phyloP scores from a whole-genome alignment of 1,140 invertebrate species.

The Lasioglossum baleicum region DNA sequence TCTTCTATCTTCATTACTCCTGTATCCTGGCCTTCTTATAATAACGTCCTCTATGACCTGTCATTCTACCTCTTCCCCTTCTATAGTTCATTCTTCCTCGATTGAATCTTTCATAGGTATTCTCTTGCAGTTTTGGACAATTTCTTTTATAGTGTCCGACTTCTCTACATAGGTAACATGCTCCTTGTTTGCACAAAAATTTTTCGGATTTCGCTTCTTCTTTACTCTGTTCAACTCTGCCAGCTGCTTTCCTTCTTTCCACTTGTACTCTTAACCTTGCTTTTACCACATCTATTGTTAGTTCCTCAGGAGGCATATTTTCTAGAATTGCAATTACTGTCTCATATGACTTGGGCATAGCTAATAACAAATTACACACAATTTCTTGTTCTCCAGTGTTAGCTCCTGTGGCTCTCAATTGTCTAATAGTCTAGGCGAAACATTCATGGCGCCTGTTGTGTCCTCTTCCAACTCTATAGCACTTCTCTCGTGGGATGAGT shows the following conservation, averaged over 20 bases:
- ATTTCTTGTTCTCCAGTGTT: constrained; percentile 4
- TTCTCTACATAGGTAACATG: constrained; percentile 12
- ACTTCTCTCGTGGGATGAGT: too few relatives aligned
- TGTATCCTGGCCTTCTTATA: neutral
- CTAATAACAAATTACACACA: neutral
- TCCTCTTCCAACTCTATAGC: too few relatives aligned
- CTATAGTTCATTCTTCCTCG: too few relatives aligned
- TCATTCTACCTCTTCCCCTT: neutral
- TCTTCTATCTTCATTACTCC: neutral
- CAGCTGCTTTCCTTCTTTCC: neutral
- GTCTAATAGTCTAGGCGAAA: too few relatives aligned
- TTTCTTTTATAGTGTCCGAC: constrained; percentile 1
- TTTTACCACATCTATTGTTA: constrained; percentile 1
- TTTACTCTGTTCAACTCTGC: neutral
- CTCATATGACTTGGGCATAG: constrained; percentile 22
- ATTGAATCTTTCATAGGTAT: too few relatives aligned
- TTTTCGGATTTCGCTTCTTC: neutral
- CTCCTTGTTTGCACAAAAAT: neutral
- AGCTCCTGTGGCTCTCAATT: neutral
- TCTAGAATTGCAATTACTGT: neutral
- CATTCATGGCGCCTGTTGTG: too few relatives aligned
- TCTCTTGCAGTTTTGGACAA: neutral
- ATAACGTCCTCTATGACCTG: neutral
- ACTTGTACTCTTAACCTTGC: constrained; percentile 6
- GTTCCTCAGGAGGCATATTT: neutral